Evolutionary conservation across 2,113 vertebrate species (phyloP).

Genomic region (Apeltes quadracus): DNA sequence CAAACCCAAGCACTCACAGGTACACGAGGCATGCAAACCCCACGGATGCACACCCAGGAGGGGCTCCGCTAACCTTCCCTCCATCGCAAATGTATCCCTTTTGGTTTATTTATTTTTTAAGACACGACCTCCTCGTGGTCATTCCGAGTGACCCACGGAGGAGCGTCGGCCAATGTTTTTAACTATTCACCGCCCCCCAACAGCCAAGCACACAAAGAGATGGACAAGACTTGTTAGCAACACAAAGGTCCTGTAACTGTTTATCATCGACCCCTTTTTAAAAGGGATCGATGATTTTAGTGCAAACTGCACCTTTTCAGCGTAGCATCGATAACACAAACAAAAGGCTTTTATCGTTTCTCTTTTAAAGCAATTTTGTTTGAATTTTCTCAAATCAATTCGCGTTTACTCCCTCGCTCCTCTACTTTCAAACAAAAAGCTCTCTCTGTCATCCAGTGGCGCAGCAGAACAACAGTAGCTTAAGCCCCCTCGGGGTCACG

Average conservation of each 20-base stretch:
- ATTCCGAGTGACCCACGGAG: background rate
- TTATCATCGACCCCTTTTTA: background rate
- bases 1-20: conserved; percentile 9
- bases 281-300: background rate
- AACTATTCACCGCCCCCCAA: background rate
- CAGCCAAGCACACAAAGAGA: too few species aligned
- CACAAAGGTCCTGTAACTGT: background rate
- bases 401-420: background rate
- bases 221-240: conserved; percentile 13
- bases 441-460: conserved; percentile 13
- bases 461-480: conserved; percentile 14
- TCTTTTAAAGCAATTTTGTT: background rate
- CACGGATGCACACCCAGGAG: conserved; percentile 15
- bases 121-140: background rate
- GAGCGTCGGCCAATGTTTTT: conserved; percentile 1
- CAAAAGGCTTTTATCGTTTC: background rate
- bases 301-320: background rate
- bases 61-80: conserved; percentile 1
- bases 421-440: background rate
- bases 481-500: conserved; percentile 25
- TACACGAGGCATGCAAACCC: background rate
- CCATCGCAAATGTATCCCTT: background rate
- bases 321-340: background rate
- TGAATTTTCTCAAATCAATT: conserved; percentile 10
- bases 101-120: background rate